Conservation (phyloP, 2,797 vertebrate genomes). For the Onychomys torridus region DNA sequence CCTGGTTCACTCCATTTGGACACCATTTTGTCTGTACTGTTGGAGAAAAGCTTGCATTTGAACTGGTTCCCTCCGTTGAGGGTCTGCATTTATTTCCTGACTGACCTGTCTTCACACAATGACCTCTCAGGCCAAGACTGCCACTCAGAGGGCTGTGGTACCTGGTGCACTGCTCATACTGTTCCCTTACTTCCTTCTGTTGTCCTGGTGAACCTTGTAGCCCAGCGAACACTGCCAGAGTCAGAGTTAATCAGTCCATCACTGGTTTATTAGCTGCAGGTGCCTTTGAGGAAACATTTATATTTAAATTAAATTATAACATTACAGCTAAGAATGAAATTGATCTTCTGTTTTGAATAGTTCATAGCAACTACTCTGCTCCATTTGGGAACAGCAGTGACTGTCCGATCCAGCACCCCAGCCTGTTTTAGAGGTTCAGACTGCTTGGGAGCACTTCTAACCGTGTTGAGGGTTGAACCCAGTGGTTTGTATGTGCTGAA, state of each 20-base stretch:
- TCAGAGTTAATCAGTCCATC: neutral
- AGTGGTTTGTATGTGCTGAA: neutral
- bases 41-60: neutral
- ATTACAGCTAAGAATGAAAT: neutral
- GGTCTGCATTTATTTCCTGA: neutral
- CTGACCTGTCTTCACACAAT: neutral
- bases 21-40: neutral
- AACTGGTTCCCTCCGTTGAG: neutral
- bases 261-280: neutral
- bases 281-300: neutral
- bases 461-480: neutral
- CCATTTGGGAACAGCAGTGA: constrained; percentile 11
- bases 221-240: neutral
- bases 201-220: neutral
- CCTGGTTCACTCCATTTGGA: neutral
- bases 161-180: neutral
- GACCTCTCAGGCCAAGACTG: neutral
- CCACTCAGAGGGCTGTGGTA: too few relatives aligned
- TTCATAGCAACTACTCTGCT: constrained; percentile 33
- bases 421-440: neutral
- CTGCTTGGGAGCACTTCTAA: neutral
- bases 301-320: constrained; percentile 14
- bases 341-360: neutral
- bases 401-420: neutral
- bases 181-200: neutral